These are phyloP conservation scores for Spinus olivaceus DNA, from an alignment of 2,797 vertebrate genomes.

Conservation along the genomic window DNA sequence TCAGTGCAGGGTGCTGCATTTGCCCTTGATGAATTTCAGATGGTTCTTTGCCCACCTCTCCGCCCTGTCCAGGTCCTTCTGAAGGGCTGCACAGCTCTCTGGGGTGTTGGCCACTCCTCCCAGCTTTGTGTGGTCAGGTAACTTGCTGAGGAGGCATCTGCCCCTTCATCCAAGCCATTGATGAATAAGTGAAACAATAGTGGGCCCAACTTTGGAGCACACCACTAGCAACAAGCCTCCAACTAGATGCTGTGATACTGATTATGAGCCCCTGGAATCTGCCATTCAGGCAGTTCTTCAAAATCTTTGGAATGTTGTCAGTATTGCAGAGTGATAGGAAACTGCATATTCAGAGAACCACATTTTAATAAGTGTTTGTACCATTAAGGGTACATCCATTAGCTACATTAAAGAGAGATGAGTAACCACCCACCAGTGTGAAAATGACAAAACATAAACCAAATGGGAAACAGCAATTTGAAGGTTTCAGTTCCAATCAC, in stretches of 20 bases:
- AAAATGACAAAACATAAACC: background rate
- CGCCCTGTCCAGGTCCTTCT: rapidly evolving
- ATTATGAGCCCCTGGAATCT: background rate
- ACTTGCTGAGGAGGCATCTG: background rate
- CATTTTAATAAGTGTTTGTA: background rate
- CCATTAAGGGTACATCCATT: background rate
- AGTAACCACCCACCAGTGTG: background rate
- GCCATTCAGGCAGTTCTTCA: background rate
- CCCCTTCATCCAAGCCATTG: background rate
- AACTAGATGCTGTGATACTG: background rate
- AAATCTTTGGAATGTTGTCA: background rate
- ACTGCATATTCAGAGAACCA: background rate
- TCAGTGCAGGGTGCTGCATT: background rate
- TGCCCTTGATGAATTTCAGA: background rate
- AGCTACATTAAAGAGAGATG: background rate
- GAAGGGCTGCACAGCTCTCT: background rate
- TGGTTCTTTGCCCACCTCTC: background rate
- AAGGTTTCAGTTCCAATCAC: background rate
- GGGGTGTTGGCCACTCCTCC: background rate
- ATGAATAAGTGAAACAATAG: background rate
- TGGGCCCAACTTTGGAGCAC: background rate
- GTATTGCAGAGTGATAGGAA: background rate
- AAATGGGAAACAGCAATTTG: background rate
- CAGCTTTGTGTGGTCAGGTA: background rate
- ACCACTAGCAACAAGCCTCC: background rate